These are phyloP conservation scores for Gambelia wislizenii DNA, from an alignment of 2,797 vertebrate species.

Conservation along the genomic window DNA sequence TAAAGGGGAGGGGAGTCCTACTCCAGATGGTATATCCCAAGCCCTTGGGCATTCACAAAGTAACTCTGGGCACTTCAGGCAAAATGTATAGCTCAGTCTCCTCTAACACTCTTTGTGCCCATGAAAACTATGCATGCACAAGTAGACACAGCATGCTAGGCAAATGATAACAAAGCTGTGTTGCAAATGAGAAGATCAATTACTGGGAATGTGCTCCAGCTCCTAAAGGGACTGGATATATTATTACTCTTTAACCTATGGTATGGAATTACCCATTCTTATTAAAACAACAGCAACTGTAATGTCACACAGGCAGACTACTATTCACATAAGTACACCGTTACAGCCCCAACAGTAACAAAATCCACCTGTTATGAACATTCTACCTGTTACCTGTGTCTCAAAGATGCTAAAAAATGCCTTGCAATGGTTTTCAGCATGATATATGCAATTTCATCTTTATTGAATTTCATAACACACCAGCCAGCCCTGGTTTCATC, in stretches of 20 bases:
- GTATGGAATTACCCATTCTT: constrained; percentile 51
- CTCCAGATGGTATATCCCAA: not conserved
- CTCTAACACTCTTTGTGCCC: rapidly evolving
- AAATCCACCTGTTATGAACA: constrained; percentile 61
- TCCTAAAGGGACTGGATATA: constrained; percentile 21
- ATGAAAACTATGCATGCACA: not conserved
- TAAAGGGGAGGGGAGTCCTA: not conserved
- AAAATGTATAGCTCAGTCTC: not conserved
- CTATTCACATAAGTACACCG: constrained; percentile 48
- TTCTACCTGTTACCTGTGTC: constrained; percentile 73
- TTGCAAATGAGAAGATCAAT: constrained; percentile 38
- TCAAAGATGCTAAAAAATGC: constrained; percentile 61
- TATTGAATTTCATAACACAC: constrained; percentile 60
- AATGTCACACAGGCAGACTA: constrained; percentile 59
- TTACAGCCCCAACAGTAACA: constrained; percentile 54
- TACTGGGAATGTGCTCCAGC: constrained; percentile 19
- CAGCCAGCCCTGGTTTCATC: constrained; percentile 55
- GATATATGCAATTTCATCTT: constrained; percentile 67
- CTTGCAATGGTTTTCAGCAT: constrained; percentile 56
- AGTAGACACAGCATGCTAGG: constrained; percentile 26
- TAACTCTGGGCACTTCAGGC: not conserved
- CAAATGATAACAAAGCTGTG: constrained; percentile 8
- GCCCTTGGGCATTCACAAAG: not conserved
- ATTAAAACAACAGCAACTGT: constrained; percentile 50
- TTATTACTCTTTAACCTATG: constrained; percentile 29